Evolutionary conservation across 2,113 vertebrate genomes (phyloP).

Genomic region (Oophaga pumilio): DNA sequence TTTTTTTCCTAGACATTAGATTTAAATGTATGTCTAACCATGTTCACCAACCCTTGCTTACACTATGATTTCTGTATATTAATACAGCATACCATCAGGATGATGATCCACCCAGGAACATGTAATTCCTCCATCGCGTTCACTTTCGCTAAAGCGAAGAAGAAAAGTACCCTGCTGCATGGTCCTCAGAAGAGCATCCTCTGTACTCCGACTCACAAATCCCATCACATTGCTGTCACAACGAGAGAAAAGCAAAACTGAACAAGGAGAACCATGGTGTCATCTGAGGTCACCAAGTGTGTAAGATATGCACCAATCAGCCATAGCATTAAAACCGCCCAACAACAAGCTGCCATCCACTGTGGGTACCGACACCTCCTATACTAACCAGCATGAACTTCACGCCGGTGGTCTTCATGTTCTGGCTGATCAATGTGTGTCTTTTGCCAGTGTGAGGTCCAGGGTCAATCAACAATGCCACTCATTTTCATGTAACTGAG

Average conservation of each 20-base stretch:
- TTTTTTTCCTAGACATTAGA: background rate
- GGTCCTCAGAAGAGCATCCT: conserved; percentile 78
- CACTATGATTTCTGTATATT: background rate
- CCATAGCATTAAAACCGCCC: too few species aligned
- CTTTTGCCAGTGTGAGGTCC: too few species aligned
- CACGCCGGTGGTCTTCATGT: too few species aligned
- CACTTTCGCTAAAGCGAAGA: conserved; percentile 90
- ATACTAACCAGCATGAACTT: too few species aligned
- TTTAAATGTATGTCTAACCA: background rate
- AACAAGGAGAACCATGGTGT: background rate
- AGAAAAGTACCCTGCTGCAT: conserved; percentile 85
- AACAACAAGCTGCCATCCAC: too few species aligned
- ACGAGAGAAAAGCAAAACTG: background rate
- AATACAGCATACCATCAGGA: conserved; percentile 66
- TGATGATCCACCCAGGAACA: conserved; percentile 90
- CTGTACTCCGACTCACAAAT: conserved; percentile 84
- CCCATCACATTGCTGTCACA: conserved; percentile 83
- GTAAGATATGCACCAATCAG: too few species aligned
- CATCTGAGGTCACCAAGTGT: background rate
- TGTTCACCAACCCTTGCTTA: background rate
- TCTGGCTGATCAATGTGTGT: too few species aligned
- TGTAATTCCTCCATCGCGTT: conserved; percentile 80
- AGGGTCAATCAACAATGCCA: too few species aligned
- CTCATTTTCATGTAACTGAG: too few species aligned
- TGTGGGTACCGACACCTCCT: too few species aligned